Evolutionary conservation across 2,113 vertebrate species (phyloP).

Genomic region (Danionella cerebrum): DNA sequence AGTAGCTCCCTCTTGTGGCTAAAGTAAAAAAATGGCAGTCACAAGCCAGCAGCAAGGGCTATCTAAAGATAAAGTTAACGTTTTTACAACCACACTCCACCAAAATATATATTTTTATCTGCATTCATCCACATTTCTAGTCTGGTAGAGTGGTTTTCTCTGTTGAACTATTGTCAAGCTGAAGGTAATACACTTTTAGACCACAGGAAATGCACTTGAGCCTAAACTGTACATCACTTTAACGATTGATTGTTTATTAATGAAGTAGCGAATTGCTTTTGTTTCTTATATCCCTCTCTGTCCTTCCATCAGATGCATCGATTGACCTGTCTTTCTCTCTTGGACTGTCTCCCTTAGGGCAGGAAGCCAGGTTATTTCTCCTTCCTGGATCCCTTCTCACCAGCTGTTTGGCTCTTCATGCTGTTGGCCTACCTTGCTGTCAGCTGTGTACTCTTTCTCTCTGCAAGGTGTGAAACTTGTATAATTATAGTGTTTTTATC

Average conservation of each 20-base stretch:
- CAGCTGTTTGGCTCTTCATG: slow-evolving; percentile 94
- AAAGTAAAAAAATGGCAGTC: background rate
- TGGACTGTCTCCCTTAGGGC: slow-evolving; percentile 59
- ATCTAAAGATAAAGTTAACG: too few species aligned
- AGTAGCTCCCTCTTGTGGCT: background rate
- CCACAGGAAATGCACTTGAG: too few species aligned
- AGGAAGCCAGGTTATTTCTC: slow-evolving; percentile 91
- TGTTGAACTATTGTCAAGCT: too few species aligned
- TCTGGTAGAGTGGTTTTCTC: too few species aligned
- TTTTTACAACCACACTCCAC: too few species aligned
- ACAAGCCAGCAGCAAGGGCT: too few species aligned
- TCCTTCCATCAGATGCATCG: slow-evolving; percentile 2
- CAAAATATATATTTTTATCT: too few species aligned
- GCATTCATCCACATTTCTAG: too few species aligned
- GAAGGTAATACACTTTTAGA: too few species aligned
- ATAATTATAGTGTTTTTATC: too few species aligned
- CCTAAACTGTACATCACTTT: background rate
- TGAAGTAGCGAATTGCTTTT: background rate
- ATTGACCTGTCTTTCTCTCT: slow-evolving; percentile 27
- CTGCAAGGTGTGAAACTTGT: slow-evolving; percentile 88
- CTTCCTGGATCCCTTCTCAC: slow-evolving; percentile 90
- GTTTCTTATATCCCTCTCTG: background rate
- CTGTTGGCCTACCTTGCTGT: slow-evolving; percentile 86
- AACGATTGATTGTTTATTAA: background rate
- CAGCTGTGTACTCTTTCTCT: slow-evolving; percentile 87